Conservation (phyloP, 2,113 vertebrate genomes). For the Sylvia atricapilla region DNA sequence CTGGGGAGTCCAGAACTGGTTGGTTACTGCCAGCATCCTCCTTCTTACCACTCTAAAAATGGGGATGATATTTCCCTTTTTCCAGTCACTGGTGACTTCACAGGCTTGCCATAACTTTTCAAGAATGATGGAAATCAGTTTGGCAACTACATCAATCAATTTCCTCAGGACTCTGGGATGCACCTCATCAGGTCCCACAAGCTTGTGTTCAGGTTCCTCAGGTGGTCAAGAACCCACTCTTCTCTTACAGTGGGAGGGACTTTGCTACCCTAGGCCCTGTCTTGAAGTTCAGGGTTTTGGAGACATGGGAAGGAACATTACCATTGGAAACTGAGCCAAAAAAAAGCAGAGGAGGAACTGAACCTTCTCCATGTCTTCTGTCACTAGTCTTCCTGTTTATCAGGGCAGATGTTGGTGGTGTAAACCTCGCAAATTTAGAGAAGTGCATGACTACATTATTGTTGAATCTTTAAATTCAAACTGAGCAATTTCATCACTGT, state of each 20-base stretch:
- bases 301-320: background rate
- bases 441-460: background rate
- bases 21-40: background rate
- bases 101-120: background rate
- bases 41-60: background rate
- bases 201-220: background rate
- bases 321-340: background rate
- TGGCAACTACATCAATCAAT: background rate
- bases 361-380: background rate
- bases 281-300: background rate
- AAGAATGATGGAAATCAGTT: background rate
- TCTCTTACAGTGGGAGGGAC: background rate
- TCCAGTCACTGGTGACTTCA: background rate
- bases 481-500: background rate
- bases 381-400: background rate
- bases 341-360: background rate
- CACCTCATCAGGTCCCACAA: background rate
- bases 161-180: background rate
- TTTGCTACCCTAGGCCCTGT: background rate
- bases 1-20: background rate
- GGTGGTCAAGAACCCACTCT: too few species aligned
- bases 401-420: accelerated
- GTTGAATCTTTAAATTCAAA: background rate
- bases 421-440: background rate
- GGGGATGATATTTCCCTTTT: background rate